Conservation (phyloP, 2,888 invertebrate genomes). For the Agriotes lineatus region DNA sequence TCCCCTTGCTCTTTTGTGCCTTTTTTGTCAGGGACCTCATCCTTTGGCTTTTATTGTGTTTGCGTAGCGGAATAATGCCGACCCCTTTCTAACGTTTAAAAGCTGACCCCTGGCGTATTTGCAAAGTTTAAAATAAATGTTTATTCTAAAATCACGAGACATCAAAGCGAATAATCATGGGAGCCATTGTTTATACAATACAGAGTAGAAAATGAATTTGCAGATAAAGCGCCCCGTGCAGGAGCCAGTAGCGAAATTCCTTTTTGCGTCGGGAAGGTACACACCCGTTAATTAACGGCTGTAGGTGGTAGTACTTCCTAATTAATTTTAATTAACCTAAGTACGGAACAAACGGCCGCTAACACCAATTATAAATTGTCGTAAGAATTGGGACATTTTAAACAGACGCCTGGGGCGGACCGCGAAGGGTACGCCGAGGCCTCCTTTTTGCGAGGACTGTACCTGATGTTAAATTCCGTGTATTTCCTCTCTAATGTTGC, state of each 20-base stretch:
- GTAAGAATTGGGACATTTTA: too few species aligned
- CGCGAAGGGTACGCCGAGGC: too few species aligned
- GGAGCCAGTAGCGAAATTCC: neutral
- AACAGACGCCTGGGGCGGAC: too few species aligned
- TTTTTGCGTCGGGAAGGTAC: neutral
- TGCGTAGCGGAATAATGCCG: slow-evolving; percentile 30
- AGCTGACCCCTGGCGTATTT: slow-evolving; percentile 56
- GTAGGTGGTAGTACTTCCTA: neutral
- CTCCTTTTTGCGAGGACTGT: slow-evolving; percentile 9
- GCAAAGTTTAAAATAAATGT: slow-evolving; percentile 62
- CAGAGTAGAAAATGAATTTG: slow-evolving; percentile 31
- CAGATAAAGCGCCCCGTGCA: slow-evolving; percentile 11
- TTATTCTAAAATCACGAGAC: slow-evolving; percentile 59
- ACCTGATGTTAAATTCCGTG: slow-evolving; percentile 37
- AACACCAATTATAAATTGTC: neutral
- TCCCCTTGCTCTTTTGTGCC: slow-evolving; percentile 22
- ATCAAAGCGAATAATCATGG: slow-evolving; percentile 50
- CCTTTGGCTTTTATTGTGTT: slow-evolving; percentile 40
- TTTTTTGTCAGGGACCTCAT: slow-evolving; percentile 29
- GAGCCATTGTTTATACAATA: slow-evolving; percentile 52
- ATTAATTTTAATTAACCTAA: neutral
- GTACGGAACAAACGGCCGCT: neutral
- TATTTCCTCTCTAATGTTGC: slow-evolving; percentile 48
- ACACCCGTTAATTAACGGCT: slow-evolving; percentile 8
- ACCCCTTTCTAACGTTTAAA: slow-evolving; percentile 53